Conservation (phyloP, 2,797 vertebrate species). For the Acanthis flammea region DNA sequence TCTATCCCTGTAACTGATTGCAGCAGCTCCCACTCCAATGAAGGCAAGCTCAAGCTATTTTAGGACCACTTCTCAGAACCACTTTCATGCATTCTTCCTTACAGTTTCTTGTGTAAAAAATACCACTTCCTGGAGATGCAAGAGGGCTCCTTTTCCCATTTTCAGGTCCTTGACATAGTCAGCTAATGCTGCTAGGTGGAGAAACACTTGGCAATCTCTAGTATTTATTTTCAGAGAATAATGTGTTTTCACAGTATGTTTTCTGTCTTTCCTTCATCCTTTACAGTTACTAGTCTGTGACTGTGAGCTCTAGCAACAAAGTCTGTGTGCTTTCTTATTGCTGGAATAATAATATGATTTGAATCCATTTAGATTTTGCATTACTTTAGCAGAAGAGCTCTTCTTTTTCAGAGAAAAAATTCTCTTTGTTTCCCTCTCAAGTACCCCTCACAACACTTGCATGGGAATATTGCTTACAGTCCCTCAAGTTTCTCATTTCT, state of each 20-base stretch:
- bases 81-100: background rate
- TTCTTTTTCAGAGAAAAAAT: constrained; percentile 12
- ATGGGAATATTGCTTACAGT: background rate
- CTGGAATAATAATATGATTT: constrained; percentile 58
- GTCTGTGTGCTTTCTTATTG: constrained; percentile 61
- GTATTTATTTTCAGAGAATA: constrained; percentile 68
- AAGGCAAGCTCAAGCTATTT: constrained; percentile 21
- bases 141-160: constrained; percentile 20
- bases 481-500: constrained; percentile 2
- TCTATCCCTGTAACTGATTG: background rate
- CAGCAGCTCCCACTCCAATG: background rate
- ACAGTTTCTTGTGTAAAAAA: background rate
- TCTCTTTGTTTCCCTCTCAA: background rate
- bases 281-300: constrained; percentile 64
- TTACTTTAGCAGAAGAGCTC: background rate
- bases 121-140: background rate
- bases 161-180: constrained; percentile 59
- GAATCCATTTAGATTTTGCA: constrained; percentile 46
- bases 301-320: constrained; percentile 63
- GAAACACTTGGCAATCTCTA: constrained; percentile 58
- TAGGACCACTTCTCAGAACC: constrained; percentile 6
- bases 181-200: constrained; percentile 56
- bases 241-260: constrained; percentile 68
- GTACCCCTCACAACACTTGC: background rate
- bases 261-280: constrained; percentile 59